Base-by-base conservation (phyloP, 2,888 invertebrate species). In the Zootermopsis nevadensis region DNA sequence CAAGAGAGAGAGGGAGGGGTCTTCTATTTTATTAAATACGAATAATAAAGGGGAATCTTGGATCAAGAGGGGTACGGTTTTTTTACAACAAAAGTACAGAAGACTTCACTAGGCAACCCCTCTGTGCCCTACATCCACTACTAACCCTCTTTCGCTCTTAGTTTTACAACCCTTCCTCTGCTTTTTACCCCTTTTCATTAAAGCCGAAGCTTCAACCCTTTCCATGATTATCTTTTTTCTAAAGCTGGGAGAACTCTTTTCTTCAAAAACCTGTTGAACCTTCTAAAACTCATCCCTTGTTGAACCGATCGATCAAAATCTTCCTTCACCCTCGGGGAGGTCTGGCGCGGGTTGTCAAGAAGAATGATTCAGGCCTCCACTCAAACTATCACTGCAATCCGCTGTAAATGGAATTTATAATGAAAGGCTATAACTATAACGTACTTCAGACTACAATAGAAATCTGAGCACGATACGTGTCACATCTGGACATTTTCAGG, bases 161-260 rank as follows among this genome's bases (percentile, higher is more conserved):
- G 76, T 82, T 82, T 82, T 82, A 76, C 82, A 82, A 82, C 82
- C 82, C 82, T 82, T 82, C 76, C 82, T 76, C 76, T 55, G 74
- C 76, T 82, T 82, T 60, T 82, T 76, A 55, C 79, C 79, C 60
- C 79, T 79, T 79, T 79, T 79, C 79, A 79, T 79, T 60, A 79
- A 60, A 79, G 48, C 79, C 60, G 60, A 79, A 33, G 35, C 79
- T 79, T 35, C 79, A 79, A 79, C 79, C 79, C 79, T 55, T 77
- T 66, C 38, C 10, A 69, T 22, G 24, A 38, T 38, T 24, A n/a
- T 74, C 31, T 74, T 74, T 74, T 74, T 74, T 74, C n/a, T n/a
- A 60, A 74, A 74, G 33, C 74, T 38, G 74, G 3, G 33, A 60
- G 30, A 74, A 74, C 38, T 74, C 33, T 74, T 74, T 74, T 35